These are phyloP conservation scores for Barbus barbus DNA, from an alignment of 2,113 vertebrate species.

Conservation along the genomic window DNA sequence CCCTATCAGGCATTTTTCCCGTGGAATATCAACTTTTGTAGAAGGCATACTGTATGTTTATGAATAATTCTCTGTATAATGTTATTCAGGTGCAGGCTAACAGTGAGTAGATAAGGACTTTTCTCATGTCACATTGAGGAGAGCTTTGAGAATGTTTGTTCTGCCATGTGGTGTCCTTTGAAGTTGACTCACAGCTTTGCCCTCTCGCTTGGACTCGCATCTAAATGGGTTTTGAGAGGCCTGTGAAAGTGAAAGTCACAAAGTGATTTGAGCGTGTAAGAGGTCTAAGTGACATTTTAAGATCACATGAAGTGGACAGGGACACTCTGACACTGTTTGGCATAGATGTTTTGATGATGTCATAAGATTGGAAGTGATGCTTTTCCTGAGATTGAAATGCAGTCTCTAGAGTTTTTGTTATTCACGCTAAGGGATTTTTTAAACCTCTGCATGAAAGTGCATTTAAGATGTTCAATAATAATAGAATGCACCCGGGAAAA, in stretches of 20 bases:
- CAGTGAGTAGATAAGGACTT: not conserved
- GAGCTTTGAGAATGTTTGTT: not conserved
- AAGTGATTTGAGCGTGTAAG: conserved; percentile 14
- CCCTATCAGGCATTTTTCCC: conserved; percentile 32
- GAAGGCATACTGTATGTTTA: not conserved
- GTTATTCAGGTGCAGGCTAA: not conserved
- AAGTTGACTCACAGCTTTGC: not conserved
- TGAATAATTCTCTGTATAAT: not conserved
- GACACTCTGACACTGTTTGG: not conserved
- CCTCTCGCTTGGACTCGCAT: not conserved
- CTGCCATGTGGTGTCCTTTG: not conserved
- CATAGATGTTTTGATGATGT: conserved; percentile 7
- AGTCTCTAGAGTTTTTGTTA: not conserved
- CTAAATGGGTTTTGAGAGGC: conserved; percentile 16
- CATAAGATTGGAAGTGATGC: not conserved
- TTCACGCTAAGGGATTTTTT: not conserved
- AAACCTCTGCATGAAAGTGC: not conserved
- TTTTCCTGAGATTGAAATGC: not conserved
- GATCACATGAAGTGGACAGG: not conserved
- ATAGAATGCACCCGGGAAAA: not conserved
- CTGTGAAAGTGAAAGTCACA: conserved; percentile 22
- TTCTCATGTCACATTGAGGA: not conserved
- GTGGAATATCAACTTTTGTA: not conserved
- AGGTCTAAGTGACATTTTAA: conserved; percentile 17
- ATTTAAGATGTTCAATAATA: not conserved